A percentile compares a stretch with the other conserved stretches of the same genome.
These are phyloP conservation scores for Oreonectes daqikongensis DNA, from an alignment of 2,797 vertebrate genomes.

Conservation along the genomic window DNA sequence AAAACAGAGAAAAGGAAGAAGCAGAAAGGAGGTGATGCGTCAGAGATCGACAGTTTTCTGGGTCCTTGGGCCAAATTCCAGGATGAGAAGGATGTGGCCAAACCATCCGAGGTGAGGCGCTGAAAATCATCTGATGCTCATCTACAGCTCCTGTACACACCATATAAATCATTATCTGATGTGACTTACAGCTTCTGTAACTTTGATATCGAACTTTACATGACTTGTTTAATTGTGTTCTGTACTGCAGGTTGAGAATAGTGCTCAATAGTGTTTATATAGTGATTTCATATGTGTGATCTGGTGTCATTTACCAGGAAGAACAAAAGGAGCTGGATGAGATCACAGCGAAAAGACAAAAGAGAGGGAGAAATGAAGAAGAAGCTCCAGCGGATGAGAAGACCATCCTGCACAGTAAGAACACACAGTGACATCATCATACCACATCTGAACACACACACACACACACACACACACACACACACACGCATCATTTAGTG, in stretches of 20 bases:
- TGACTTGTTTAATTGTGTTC: too few species aligned
- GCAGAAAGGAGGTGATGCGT: constrained; percentile 92
- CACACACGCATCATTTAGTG: not conserved
- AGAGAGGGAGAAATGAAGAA: constrained; percentile 94
- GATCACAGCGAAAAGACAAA: constrained; percentile 96
- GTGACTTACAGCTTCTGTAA: too few species aligned
- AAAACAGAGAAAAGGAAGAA: constrained; percentile 94
- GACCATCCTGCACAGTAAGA: constrained; percentile 92
- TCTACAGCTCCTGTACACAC: not conserved
- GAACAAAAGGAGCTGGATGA: constrained; percentile 96
- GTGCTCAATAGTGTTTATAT: too few species aligned
- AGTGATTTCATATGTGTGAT: not conserved
- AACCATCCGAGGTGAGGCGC: constrained; percentile 89
- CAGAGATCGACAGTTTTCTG: constrained; percentile 91
- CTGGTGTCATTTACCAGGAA: constrained; percentile 76
- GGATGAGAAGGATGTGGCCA: constrained; percentile 93
- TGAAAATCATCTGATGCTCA: too few species aligned
- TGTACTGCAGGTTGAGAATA: not conserved
- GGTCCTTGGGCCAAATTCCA: constrained; percentile 97
- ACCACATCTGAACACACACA: not conserved
- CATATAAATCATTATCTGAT: too few species aligned
- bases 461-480: not conserved
- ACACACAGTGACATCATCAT: not conserved
- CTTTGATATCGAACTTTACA: too few species aligned
- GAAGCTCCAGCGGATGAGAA: constrained; percentile 96